Evolutionary conservation across 2,797 vertebrate species (phyloP).

Genomic region (Synaphobranchus kaupii): DNA sequence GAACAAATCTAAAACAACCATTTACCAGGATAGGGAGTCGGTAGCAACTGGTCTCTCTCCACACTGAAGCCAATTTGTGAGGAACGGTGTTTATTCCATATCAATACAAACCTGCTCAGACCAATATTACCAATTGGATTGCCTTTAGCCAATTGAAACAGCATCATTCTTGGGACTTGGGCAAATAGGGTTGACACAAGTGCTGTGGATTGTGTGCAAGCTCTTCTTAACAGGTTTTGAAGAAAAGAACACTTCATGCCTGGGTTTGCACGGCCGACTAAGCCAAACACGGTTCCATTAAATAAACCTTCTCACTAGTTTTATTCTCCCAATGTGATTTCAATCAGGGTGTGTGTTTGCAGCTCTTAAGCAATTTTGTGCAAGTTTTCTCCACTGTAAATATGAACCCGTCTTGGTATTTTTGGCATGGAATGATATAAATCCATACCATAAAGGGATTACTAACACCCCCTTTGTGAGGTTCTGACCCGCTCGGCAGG

Average conservation of each 20-base stretch:
- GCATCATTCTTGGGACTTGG: slow-evolving; percentile 15
- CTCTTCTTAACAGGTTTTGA: neutral
- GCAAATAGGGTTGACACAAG: slow-evolving; percentile 19
- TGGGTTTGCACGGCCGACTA: neutral
- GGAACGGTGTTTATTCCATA: slow-evolving; percentile 32
- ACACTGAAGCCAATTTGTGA: slow-evolving; percentile 35
- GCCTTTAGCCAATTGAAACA: slow-evolving; percentile 29
- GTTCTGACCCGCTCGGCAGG: slow-evolving; percentile 38
- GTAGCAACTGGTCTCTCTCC: slow-evolving; percentile 21
- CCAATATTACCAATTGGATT: slow-evolving; percentile 24
- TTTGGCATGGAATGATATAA: slow-evolving; percentile 15
- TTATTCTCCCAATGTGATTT: neutral
- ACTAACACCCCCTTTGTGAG: slow-evolving; percentile 21
- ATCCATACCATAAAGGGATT: slow-evolving; percentile 24
- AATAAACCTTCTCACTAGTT: neutral
- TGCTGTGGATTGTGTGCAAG: neutral
- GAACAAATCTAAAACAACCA: slow-evolving; percentile 30
- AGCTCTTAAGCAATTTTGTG: neutral
- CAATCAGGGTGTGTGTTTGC: neutral
- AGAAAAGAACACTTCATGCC: neutral
- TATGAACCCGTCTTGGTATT: slow-evolving; percentile 40
- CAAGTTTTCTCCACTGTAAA: slow-evolving; percentile 57
- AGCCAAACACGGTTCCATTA: neutral
- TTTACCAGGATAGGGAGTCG: slow-evolving; percentile 30
- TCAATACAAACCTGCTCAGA: slow-evolving; percentile 35